Conservation (phyloP, 2,888 invertebrate species). For the Trichogramma evanescens region DNA sequence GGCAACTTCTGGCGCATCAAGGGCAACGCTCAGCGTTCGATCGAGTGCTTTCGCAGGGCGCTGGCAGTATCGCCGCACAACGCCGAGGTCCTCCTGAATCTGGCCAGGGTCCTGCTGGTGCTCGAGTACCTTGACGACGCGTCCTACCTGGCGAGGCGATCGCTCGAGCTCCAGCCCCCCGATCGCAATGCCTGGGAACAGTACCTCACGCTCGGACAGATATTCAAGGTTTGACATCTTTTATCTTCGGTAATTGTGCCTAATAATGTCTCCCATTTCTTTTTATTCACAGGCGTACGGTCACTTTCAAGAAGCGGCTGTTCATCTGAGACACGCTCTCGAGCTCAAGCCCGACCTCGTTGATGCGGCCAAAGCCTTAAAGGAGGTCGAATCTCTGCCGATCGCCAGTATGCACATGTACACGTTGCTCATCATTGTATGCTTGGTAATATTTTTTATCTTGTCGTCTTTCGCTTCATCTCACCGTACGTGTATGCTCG, state of each 20-base stretch:
- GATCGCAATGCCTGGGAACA: constrained; percentile 87
- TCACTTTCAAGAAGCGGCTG: constrained; percentile 79
- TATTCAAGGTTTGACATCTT: constrained; percentile 60
- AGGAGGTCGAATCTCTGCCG: constrained; percentile 75
- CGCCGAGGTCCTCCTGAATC: constrained; percentile 76
- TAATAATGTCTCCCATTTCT: not conserved
- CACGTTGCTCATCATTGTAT: constrained; percentile 79
- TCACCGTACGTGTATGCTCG: not conserved
- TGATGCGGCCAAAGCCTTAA: constrained; percentile 70
- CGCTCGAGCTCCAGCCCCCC: constrained; percentile 75
- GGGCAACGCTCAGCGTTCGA: constrained; percentile 78
- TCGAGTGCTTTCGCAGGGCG: constrained; percentile 83
- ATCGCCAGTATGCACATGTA: constrained; percentile 77
- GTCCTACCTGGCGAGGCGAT: constrained; percentile 76
- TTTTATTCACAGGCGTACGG: constrained; percentile 60
- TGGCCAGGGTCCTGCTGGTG: constrained; percentile 77
- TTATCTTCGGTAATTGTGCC: not conserved
- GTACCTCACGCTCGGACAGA: constrained; percentile 85
- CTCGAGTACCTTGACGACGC: constrained; percentile 86
- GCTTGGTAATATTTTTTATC: constrained; percentile 56
- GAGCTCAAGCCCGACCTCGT: constrained; percentile 80
- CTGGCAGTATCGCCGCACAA: constrained; percentile 79
- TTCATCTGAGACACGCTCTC: constrained; percentile 74
- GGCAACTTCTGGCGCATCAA: constrained; percentile 89
- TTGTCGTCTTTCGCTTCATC: not conserved